A percentile compares a stretch with the other conserved stretches of the same genome.
Conservation (phyloP, 1,140 invertebrate genomes). For the Drosophila sproati region DNA sequence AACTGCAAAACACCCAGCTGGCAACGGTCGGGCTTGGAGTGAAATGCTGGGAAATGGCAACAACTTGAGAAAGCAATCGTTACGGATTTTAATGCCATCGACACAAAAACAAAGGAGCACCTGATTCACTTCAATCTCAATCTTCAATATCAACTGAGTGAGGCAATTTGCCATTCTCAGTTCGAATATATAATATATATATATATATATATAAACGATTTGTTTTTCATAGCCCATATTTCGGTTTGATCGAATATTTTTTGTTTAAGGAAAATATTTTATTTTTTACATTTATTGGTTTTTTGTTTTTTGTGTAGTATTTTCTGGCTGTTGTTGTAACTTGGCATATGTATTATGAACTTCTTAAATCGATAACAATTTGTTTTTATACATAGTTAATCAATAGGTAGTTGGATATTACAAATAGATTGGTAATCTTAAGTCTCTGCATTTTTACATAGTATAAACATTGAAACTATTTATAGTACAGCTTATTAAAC, state of each 20-base stretch:
- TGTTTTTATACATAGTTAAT: conserved; percentile 52
- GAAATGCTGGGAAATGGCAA: conserved; percentile 59
- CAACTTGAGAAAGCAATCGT: conserved; percentile 82
- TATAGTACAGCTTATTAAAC: neutral
- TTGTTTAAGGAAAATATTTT: conserved; percentile 75
- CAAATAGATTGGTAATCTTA: conserved; percentile 36
- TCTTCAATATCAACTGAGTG: conserved; percentile 2
- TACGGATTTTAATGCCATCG: conserved; percentile 78
- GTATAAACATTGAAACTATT: conserved; percentile 34
- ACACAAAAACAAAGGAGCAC: conserved; percentile 71
- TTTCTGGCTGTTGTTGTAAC: conserved; percentile 42
- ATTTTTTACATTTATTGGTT: conserved; percentile 57
- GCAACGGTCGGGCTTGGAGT: conserved; percentile 19
- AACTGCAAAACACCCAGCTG: conserved; percentile 34
- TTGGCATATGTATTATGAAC: conserved; percentile 52
- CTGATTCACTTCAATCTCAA: conserved; percentile 44
- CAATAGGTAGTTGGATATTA: conserved; percentile 48
- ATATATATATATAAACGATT: neutral
- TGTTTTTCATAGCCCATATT: neutral
- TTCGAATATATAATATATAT: neutral
- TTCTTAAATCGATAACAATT: conserved; percentile 71
- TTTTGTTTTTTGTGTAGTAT: conserved; percentile 42
- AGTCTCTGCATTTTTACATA: conserved; percentile 33
- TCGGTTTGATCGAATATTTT: conserved; percentile 4
- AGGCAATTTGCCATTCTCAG: conserved; percentile 24